Percentiles rank a stretch among this genome's conserved stretches.
phyloP scores from a whole-genome alignment of 2,888 invertebrate genomes.

The Dynastes hyllus region DNA sequence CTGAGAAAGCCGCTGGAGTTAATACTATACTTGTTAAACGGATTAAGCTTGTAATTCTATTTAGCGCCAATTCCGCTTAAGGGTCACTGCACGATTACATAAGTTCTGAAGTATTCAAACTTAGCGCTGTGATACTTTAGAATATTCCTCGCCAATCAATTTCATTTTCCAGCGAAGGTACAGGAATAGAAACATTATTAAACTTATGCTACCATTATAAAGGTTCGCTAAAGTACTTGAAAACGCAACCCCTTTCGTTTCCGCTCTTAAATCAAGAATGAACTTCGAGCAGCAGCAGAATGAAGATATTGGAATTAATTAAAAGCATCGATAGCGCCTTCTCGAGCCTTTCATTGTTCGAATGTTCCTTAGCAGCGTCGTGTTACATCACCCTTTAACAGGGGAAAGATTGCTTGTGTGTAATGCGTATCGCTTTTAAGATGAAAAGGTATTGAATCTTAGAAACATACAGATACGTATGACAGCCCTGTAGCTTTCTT shows the following conservation, averaged over 20 bases:
- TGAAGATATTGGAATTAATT: constrained; percentile 17
- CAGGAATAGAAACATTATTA: background rate
- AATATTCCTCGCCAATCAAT: background rate
- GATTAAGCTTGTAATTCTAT: background rate
- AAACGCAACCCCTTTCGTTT: background rate
- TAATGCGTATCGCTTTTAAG: background rate
- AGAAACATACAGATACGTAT: background rate
- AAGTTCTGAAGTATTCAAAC: too few species aligned
- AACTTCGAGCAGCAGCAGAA: background rate
- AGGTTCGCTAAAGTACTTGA: background rate
- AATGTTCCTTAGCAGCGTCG: background rate
- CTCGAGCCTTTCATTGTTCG: constrained; percentile 1
- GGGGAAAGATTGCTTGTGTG: background rate
- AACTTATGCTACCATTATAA: background rate
- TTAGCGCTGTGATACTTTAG: background rate
- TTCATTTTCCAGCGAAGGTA: background rate
- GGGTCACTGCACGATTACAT: background rate
- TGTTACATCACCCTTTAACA: constrained; percentile 14
- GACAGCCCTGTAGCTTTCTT: background rate
- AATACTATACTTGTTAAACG: too few species aligned
- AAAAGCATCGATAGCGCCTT: constrained; percentile 1
- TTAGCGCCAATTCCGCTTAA: background rate
- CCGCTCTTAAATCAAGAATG: background rate
- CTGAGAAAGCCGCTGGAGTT: too few species aligned
- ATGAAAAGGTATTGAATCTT: background rate